Conservation (phyloP, 2,797 vertebrate genomes). For the Notolepis coatsorum region DNA sequence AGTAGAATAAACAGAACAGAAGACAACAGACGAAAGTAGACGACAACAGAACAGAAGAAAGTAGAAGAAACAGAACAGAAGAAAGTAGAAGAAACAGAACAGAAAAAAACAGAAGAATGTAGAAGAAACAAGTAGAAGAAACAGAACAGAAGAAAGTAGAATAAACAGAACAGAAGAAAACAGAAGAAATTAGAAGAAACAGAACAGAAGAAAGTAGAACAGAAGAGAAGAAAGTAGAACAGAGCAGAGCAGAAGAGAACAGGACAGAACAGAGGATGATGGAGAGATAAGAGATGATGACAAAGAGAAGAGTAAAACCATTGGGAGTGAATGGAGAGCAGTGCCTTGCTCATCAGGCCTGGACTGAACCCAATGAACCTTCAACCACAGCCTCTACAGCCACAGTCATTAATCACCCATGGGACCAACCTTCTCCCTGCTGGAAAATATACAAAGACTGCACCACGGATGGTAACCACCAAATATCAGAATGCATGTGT, state of each 20-base stretch:
- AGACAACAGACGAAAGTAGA: no score
- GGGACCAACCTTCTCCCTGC: conserved; percentile 1
- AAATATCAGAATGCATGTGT: neutral
- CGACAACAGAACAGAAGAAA: no score
- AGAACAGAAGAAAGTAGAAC: neutral
- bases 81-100: no score
- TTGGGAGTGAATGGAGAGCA: neutral
- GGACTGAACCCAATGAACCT: conserved; percentile 48
- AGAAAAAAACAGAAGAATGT: no score
- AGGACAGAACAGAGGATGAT: neutral
- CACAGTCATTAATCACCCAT: conserved; percentile 36
- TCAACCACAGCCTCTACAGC: conserved; percentile 16
- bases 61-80: no score
- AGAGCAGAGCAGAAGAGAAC: no score
- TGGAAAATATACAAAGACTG: conserved; percentile 39
- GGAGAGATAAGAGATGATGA: neutral
- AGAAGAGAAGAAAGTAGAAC: no score
- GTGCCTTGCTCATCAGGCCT: conserved; percentile 3
- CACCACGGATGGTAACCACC: conserved; percentile 13
- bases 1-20: no score
- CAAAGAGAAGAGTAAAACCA: conserved; percentile 7
- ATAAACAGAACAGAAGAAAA: no score
- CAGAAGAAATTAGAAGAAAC: neutral
- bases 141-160: no score
- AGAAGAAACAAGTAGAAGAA: no score